Conservation (phyloP, 2,113 vertebrate genomes). For the Ariopsis seemanni region DNA sequence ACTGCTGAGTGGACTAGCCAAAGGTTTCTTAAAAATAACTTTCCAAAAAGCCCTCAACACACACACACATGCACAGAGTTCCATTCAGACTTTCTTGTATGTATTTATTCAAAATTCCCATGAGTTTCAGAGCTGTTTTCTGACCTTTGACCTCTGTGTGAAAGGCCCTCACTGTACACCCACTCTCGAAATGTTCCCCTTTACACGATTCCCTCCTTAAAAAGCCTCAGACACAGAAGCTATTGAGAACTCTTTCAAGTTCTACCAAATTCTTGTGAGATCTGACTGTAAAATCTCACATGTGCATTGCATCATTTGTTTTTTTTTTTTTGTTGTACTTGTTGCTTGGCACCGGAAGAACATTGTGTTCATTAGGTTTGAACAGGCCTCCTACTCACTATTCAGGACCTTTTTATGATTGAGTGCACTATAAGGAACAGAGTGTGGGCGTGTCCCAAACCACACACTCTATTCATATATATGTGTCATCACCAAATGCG, state of each 20-base stretch:
- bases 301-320: not conserved
- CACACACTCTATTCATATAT: not conserved
- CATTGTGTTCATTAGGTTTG: conserved; percentile 1
- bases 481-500: not conserved
- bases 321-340: not conserved
- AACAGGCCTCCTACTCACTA: not conserved
- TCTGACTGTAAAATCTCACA: not conserved
- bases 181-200: not conserved
- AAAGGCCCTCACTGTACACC: conserved; percentile 20
- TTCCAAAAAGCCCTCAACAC: not conserved
- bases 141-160: conserved; percentile 10
- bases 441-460: not conserved
- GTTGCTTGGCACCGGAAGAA: not conserved
- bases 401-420: not conserved
- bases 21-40: not conserved
- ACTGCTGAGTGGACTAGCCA: not conserved
- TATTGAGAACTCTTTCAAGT: not conserved
- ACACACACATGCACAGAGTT: not conserved
- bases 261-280: not conserved
- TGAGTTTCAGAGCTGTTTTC: not conserved
- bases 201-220: not conserved
- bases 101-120: not conserved
- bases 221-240: conserved; percentile 13
- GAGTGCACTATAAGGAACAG: not conserved
- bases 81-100: not conserved